Evolutionary conservation across 2,797 vertebrate species (phyloP), one percentile per base, ranked within the genome.

Genomic region (Muscicapa comitata): DNA sequence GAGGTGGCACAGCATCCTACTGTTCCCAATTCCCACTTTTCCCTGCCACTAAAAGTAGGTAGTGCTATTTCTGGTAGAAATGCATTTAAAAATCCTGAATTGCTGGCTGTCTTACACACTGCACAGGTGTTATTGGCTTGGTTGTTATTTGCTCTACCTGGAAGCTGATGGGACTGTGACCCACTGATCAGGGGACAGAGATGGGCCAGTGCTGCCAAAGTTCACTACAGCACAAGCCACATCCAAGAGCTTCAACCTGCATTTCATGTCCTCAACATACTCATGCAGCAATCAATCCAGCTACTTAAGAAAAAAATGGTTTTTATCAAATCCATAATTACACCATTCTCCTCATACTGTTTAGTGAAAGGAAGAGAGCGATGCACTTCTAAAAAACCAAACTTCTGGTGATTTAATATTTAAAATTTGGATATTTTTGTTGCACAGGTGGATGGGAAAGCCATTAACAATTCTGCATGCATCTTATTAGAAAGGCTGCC

Each of bases 401-500:
- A 58, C 66, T 65, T 50, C 11, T 19, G 31, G 14, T 23, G 23
- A 54, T 81, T 79, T 66, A 88, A 61, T 61, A 57, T 68, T 76
- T 65, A 61, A 73, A 85, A 89, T 51, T 43, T 50, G 58, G 13
- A 7, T 75, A 23, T 72, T 93, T 94, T 75, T 83, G 33, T 66
- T 70, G 48, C 55, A 75, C 0, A 8, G 50, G 51, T 75, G 75
- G 62, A 82, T 73, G 63, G 66, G 54, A 94, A 94, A 88, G n/a
- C 71, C 67, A 96, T 86, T 85, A 94, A 59, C 61, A 77, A 91
- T 65, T 75, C 88, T 89, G 88, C 67, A 87, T 77, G 43, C 35
- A 72, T 77, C 90, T 92, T 92, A 93, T 93, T 95, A 94, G 80
- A 93, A 89, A 95, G 94, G 92, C 91, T 94, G 77, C 72, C 91